phyloP scores from a whole-genome alignment of 2,888 invertebrate species.

The Nephrotoma flavescens region DNA sequence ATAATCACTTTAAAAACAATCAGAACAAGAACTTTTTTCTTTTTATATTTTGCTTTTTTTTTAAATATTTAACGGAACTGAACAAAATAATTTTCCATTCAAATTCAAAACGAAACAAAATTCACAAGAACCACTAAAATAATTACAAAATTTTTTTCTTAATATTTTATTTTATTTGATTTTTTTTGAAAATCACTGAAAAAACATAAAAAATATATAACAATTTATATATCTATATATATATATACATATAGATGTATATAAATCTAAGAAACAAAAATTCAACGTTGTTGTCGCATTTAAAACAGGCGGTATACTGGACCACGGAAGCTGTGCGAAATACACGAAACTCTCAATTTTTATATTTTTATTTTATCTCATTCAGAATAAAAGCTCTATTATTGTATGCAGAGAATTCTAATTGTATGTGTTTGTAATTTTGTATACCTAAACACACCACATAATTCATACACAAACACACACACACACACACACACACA shows the following conservation, averaged over 20 bases:
- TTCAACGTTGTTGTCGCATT: slow-evolving; percentile 2
- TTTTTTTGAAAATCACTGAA: background rate
- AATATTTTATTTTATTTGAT: background rate
- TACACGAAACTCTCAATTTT: background rate
- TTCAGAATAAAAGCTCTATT: background rate
- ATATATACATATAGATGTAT: background rate
- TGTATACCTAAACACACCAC: background rate
- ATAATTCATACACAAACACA: background rate
- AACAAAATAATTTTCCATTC: background rate
- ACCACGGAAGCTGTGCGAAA: background rate
- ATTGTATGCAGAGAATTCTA: background rate
- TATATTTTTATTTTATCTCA: background rate
- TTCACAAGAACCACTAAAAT: background rate
- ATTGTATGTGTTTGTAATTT: background rate
- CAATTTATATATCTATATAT: background rate
- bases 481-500: background rate
- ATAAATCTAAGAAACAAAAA: background rate
- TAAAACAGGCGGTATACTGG: slow-evolving; percentile 2
- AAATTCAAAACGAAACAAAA: background rate
- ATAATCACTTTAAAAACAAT: background rate
- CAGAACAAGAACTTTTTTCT: background rate
- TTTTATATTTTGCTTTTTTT: background rate
- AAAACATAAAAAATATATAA: background rate
- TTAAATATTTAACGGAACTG: background rate
- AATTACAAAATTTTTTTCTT: background rate